Percentiles rank a stretch among this genome's conserved stretches.
Conservation (phyloP, 2,113 vertebrate species). For the Dendropsophus ebraccatus region DNA sequence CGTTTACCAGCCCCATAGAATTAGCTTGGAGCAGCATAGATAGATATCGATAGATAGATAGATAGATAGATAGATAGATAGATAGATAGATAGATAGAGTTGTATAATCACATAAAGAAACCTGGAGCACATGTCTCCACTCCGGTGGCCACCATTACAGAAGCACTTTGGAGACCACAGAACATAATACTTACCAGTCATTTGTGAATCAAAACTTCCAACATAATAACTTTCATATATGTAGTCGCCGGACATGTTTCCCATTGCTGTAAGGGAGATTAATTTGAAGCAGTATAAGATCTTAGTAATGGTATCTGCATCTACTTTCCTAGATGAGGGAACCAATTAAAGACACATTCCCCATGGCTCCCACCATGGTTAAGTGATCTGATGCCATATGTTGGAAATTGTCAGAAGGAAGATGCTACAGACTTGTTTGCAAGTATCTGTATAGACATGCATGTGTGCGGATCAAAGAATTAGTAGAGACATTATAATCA, state of each 20-base stretch:
- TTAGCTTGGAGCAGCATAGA: too few relatives aligned
- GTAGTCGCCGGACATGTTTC: neutral
- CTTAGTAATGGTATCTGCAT: neutral
- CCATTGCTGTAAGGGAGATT: neutral
- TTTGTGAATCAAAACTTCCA: neutral
- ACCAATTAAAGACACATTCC: constrained; percentile 8
- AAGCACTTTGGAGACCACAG: neutral
- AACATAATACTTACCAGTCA: neutral
- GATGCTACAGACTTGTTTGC: constrained; percentile 5
- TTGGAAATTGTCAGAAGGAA: neutral
- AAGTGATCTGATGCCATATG: constrained; percentile 41
- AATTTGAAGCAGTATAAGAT: neutral
- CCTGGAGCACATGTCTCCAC: neutral
- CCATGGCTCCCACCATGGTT: constrained; percentile 25
- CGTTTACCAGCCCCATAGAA: too few relatives aligned
- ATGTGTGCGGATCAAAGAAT: constrained; percentile 41
- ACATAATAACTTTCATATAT: neutral
- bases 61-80: neutral
- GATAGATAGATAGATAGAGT: neutral
- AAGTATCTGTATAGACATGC: neutral
- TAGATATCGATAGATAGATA: too few relatives aligned
- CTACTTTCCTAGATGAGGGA: constrained; percentile 16
- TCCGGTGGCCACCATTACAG: neutral
- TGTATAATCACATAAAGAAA: neutral
- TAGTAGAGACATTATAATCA: constrained; percentile 34